Base-by-base conservation (phyloP, 1,140 invertebrate genomes). In the Bicyclus anynana region DNA sequence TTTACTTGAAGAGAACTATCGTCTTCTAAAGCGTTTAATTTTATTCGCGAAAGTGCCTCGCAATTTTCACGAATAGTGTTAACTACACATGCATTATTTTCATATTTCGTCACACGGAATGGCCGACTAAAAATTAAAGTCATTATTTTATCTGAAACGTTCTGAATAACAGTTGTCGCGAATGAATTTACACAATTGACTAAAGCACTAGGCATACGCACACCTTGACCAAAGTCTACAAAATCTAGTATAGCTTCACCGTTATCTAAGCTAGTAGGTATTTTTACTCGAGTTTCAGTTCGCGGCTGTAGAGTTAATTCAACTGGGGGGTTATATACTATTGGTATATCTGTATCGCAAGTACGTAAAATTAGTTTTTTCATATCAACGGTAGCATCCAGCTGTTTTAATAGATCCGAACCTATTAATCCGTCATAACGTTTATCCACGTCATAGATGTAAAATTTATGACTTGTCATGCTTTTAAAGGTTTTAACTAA, bases 391-490 rank as follows among this genome's bases (percentile, higher is more conserved):
- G 51, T 62, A 14, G 65, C 61, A 0, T 60, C 46, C 46, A 70
- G 38, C 46, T 66, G 26, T 35, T 57, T 66, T 47, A 69, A 62
- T 16, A 73, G 38, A 49, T 70, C 58, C 9, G 26, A 56, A n/a
- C 65, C 72, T 33, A 74, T 62, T n/a, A 74, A 40, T 9, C 72
- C 68, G 40, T 71, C 68, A 16, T 69, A 71, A 5, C 10, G 3
- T 12, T 3, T 3, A 13, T 35, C 33, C 2, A 35, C 33, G 12
- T 12, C 10, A 13, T 35, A 35, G 3, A 35, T 2, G 33, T 35
- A 35, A 12, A 35, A 35, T 35, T 35, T 35, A 5, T 35, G 5
- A 35, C 38, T 17, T 12, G 46, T 7, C 0, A 33, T 14, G 21
- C 20, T 53, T 9, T 49, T 27, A 42, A 69, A 73, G 9, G 27